These are phyloP conservation scores for Penaeus chinensis DNA, from an alignment of 1,140 invertebrate genomes.

Conservation along the genomic window DNA sequence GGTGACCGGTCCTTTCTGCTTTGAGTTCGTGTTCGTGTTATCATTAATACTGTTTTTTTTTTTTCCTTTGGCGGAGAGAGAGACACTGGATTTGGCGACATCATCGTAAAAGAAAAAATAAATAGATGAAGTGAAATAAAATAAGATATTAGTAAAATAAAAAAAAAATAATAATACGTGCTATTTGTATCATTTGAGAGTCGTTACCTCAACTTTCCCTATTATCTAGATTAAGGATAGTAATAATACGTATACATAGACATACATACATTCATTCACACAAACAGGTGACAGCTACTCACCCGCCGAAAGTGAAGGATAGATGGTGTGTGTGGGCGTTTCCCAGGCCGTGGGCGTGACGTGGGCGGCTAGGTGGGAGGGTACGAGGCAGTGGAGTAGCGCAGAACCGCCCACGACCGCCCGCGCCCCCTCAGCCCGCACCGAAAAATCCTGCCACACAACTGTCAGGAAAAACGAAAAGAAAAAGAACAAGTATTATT, in stretches of 20 bases:
- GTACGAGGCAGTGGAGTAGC: constrained; percentile 48
- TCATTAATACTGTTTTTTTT: too few relatives aligned
- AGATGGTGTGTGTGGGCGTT: constrained; percentile 56
- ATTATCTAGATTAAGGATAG: too few relatives aligned
- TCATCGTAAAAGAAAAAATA: too few relatives aligned
- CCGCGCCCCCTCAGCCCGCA: constrained; percentile 46
- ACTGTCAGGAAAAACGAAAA: constrained; percentile 21
- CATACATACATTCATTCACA: background rate
- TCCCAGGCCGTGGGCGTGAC: constrained; percentile 59
- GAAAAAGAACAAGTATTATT: background rate
- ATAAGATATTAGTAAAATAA: too few relatives aligned
- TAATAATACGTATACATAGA: background rate
- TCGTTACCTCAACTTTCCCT: too few relatives aligned
- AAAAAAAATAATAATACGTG: too few relatives aligned
- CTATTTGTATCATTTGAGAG: too few relatives aligned
- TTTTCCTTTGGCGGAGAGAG: too few relatives aligned
- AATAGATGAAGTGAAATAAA: too few relatives aligned
- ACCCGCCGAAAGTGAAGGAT: constrained; percentile 48
- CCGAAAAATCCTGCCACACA: constrained; percentile 59
- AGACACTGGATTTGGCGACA: too few relatives aligned
- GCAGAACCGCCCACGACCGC: constrained; percentile 48
- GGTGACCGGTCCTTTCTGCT: too few relatives aligned
- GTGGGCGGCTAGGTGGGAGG: constrained; percentile 47
- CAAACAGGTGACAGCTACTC: background rate
- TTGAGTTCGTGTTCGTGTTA: too few relatives aligned